Percentiles rank a stretch among this genome's conserved stretches.
Conservation (phyloP, 1,140 invertebrate genomes). For the Drosophila miranda region DNA sequence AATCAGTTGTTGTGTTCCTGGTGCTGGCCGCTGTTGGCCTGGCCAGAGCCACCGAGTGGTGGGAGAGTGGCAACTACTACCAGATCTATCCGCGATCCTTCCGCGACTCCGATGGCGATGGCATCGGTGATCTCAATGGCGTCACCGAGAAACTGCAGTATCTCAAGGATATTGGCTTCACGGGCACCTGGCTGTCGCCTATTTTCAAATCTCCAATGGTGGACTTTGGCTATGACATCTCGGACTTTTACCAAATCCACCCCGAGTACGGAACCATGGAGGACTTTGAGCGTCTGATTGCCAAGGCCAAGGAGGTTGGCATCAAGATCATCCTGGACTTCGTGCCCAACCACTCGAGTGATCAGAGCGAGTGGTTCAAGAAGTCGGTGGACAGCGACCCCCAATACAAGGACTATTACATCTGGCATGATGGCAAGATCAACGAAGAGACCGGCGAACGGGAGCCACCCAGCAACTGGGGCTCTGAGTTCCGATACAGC, state of each 20-base stretch:
- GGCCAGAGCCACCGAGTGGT: conserved; percentile 85
- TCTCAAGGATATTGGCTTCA: conserved; percentile 84
- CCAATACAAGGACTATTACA: conserved; percentile 87
- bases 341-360: conserved; percentile 90
- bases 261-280: conserved; percentile 88
- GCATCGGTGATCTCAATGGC: conserved; percentile 88
- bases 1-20: conserved; percentile 46
- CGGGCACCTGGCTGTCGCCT: conserved; percentile 88
- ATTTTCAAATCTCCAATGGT: conserved; percentile 88
- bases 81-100: conserved; percentile 91
- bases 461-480: conserved; percentile 85
- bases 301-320: conserved; percentile 84
- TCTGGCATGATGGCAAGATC: conserved; percentile 86
- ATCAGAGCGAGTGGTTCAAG: conserved; percentile 89
- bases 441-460: conserved; percentile 70
- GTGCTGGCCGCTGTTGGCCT: conserved; percentile 35
- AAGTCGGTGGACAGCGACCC: conserved; percentile 84
- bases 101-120: conserved; percentile 88
- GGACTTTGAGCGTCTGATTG: conserved; percentile 87
- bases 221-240: conserved; percentile 90
- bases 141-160: conserved; percentile 84
- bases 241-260: conserved; percentile 89
- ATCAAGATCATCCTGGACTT: conserved; percentile 87
- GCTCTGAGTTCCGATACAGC: conserved; percentile 76
- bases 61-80: conserved; percentile 88